These are phyloP conservation scores for Lepetodrilus schrolli DNA, from an alignment of 2,888 invertebrate genomes.

Conservation along the genomic window DNA sequence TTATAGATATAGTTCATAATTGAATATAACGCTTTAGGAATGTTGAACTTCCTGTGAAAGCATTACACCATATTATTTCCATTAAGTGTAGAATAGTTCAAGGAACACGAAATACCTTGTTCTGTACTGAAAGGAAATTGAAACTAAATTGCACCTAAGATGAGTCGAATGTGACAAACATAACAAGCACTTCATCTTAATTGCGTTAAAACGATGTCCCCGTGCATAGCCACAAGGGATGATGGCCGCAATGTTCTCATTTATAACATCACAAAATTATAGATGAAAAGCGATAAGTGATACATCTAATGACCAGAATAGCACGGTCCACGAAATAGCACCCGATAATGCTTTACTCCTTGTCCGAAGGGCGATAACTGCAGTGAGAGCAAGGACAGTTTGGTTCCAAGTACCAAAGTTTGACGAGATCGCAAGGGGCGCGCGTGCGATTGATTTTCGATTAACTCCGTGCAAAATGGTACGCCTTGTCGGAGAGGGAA, in stretches of 20 bases:
- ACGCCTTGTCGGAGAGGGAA: constrained; percentile 8
- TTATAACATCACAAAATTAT: neutral
- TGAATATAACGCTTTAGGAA: too few species aligned
- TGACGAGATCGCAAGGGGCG: constrained; percentile 4
- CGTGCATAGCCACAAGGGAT: constrained; percentile 3
- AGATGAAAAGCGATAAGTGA: constrained; percentile 3
- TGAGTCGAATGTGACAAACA: too few species aligned
- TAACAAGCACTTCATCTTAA: constrained; percentile 13
- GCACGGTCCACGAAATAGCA: neutral
- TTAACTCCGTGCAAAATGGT: constrained; percentile 13
- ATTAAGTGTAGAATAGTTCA: too few species aligned
- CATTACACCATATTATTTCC: too few species aligned
- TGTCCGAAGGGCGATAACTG: neutral
- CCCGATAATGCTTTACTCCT: neutral
- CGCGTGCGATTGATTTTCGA: constrained; percentile 20
- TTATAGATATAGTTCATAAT: too few species aligned
- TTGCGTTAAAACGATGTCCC: neutral
- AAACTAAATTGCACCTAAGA: too few species aligned
- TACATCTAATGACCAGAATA: neutral
- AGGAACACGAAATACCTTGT: too few species aligned
- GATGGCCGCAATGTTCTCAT: neutral
- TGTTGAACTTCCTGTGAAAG: too few species aligned
- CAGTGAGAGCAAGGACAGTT: neutral
- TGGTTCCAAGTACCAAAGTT: neutral
- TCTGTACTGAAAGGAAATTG: too few species aligned